These are phyloP conservation scores for Callospermophilus lateralis DNA, from an alignment of 2,113 vertebrate species.

Conservation along the genomic window DNA sequence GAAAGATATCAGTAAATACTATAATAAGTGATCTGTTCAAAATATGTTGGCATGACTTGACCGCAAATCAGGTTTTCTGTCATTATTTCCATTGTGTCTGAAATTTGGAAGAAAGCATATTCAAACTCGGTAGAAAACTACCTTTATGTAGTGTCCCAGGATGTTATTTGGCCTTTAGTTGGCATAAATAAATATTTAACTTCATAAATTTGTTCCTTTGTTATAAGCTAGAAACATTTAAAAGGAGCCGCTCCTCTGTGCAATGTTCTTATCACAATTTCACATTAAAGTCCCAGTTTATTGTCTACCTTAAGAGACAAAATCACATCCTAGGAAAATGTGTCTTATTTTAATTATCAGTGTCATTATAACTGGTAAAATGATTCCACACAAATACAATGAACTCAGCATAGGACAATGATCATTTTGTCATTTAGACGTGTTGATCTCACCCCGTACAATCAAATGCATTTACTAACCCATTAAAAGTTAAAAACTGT, in stretches of 20 bases:
- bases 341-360: constrained; percentile 17
- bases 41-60: constrained; percentile 31
- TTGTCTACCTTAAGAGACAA: constrained; percentile 9
- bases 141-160: neutral
- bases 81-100: constrained; percentile 27
- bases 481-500: constrained; percentile 57
- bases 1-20: neutral
- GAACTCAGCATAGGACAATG: neutral
- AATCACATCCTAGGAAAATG: neutral
- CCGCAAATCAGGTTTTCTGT: constrained; percentile 5
- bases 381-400: constrained; percentile 49
- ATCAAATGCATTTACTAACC: constrained; percentile 7
- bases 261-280: constrained; percentile 8
- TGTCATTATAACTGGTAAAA: constrained; percentile 27
- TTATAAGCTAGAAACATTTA: constrained; percentile 35
- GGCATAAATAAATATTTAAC: constrained; percentile 52
- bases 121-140: neutral
- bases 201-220: constrained; percentile 42
- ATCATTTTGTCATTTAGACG: constrained; percentile 27
- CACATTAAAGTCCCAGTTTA: neutral
- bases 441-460: neutral
- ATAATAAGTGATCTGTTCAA: constrained; percentile 13
- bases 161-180: constrained; percentile 56
- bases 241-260: neutral
- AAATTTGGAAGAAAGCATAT: constrained; percentile 32